Percentiles rank a stretch among this genome's conserved stretches.
Conservation (phyloP, 2,113 vertebrate genomes). For the Megaceryle torquata region DNA sequence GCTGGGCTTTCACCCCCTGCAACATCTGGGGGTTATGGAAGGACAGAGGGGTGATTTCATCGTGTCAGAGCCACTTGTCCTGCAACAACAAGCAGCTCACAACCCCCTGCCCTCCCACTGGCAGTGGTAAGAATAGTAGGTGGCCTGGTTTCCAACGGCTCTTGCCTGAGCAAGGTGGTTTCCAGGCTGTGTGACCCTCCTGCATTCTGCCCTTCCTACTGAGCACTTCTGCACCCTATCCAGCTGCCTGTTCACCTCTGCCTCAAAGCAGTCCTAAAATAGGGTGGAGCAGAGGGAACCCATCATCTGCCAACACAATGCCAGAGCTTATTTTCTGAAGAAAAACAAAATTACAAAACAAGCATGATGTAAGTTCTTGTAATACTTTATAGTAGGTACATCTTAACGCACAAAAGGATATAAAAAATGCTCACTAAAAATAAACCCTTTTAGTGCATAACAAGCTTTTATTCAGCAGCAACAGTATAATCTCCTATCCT, state of each 20-base stretch:
- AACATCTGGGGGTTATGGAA: neutral
- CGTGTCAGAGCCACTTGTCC: neutral
- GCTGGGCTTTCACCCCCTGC: neutral
- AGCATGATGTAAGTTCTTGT: neutral
- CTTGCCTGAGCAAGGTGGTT: neutral
- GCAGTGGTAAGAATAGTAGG: neutral
- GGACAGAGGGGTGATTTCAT: neutral
- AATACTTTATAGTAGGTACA: neutral
- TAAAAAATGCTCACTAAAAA: slow-evolving; percentile 60
- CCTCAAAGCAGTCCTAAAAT: neutral
- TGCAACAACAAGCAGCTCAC: neutral
- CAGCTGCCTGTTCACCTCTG: neutral
- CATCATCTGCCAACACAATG: neutral
- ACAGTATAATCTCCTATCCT: slow-evolving; percentile 70
- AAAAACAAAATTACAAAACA: neutral
- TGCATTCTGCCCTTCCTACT: neutral
- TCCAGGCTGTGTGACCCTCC: neutral
- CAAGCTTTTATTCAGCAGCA: slow-evolving; percentile 66
- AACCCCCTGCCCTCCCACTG: rapidly evolving
- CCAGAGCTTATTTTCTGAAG: neutral
- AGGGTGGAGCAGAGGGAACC: neutral
- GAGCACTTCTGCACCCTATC: no score
- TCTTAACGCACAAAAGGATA: neutral
- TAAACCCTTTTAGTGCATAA: slow-evolving; percentile 70
- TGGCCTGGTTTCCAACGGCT: neutral